A percentile compares a stretch with the other conserved stretches of the same genome.
These are phyloP conservation scores for Ceyx margarethae DNA, from an alignment of 2,113 vertebrate genomes.

Conservation along the genomic window DNA sequence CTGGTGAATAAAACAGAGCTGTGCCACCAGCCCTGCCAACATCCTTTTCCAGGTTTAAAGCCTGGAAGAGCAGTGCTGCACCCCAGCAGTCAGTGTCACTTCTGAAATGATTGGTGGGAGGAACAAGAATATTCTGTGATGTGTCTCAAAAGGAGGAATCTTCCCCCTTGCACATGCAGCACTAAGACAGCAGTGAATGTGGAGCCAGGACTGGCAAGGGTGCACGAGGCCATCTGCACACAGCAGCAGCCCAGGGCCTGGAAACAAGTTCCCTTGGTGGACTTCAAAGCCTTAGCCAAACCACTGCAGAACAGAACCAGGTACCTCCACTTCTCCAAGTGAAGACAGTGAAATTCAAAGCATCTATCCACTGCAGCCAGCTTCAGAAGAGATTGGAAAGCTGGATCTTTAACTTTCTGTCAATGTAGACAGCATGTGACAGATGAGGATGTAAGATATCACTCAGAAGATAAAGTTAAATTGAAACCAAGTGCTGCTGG, in stretches of 20 bases:
- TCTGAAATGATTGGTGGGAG: neutral
- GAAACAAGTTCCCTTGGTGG: neutral
- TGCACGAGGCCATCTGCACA: neutral
- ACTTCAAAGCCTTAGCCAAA: neutral
- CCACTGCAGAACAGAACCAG: neutral
- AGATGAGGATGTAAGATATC: neutral
- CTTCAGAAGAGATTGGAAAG: neutral
- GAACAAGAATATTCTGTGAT: neutral
- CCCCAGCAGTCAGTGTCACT: neutral
- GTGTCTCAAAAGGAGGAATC: neutral
- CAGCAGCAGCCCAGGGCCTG: neutral
- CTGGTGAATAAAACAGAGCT: neutral
- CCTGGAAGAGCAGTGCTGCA: neutral
- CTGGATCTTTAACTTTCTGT: neutral
- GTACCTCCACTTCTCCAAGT: neutral
- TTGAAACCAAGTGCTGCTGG: slow-evolving; percentile 10
- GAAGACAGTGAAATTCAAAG: neutral
- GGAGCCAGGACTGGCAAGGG: too few species aligned
- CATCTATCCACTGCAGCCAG: neutral
- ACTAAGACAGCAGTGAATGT: too few species aligned
- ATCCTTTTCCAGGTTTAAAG: neutral
- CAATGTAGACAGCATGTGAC: neutral
- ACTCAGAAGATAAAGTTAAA: neutral
- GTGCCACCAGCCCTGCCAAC: neutral
- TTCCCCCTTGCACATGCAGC: neutral